Base-by-base conservation (phyloP, 2,888 invertebrate genomes). In the Lysandra coridon region DNA sequence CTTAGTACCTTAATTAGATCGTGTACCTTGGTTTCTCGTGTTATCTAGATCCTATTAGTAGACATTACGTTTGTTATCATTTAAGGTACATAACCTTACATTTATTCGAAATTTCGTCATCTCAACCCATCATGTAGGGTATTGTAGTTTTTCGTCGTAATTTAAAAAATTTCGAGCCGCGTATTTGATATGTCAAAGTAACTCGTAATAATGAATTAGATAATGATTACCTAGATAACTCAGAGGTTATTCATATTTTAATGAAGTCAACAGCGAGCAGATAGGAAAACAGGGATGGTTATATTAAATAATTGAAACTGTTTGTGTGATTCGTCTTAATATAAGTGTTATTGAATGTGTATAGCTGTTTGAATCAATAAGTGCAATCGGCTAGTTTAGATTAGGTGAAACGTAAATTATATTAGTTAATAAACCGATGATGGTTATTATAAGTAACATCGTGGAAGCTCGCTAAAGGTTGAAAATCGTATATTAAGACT, bases 161-260 rank as follows among this genome's bases (percentile, higher is more conserved):
- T 83, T 81, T 89, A 90, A 90, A 86, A 92, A 87, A 93, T 92
- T 93, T 94, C 93, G 94, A 94, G 94, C 94, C 94, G 94, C 94
- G 94, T 94, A 91, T 90, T 92, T 91, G 89, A 94, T 94, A 94
- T 94, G 94, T 94, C 93, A 94, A 94, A 93, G 94, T 94, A 94
- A 93, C 85, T 90, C 93, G 93, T 93, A 88, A 93, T 93, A 92
- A 93, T 91, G 90, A 91, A 76, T 92, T 92, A 94, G 92, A 88
- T 93, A 91, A 88, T 86, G 83, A 91, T 88, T 88, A 92, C 87
- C 90, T 92, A 94, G 93, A 89, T 92, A 92, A 92, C 88, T 89
- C 90, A 89, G 87, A 91, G 88, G 88, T 91, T 89, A 91, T 88
- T 91, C 86, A 88, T 90, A 90, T 87, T 88, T 87, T 86, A 90